Conservation (phyloP, 2,888 invertebrate genomes). For the Opisthograptis luteolata region DNA sequence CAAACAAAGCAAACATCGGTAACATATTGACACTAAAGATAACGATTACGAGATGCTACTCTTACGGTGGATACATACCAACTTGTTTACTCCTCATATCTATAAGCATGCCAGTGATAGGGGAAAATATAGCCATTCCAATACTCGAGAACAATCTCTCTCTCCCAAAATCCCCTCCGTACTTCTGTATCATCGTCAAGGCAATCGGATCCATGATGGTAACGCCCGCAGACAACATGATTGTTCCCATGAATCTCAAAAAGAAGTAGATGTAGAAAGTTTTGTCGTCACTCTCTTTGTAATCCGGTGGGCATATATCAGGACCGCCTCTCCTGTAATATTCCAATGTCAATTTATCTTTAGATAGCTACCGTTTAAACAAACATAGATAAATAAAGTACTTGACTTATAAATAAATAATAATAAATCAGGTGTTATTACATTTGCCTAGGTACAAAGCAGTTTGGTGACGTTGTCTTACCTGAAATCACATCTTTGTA, state of each 20-base stretch:
- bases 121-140: constrained; percentile 93
- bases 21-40: constrained; percentile 74
- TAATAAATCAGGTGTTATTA: constrained; percentile 42
- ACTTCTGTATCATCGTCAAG: constrained; percentile 92
- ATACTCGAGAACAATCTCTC: constrained; percentile 92
- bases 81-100: constrained; percentile 87
- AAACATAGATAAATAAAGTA: constrained; percentile 55
- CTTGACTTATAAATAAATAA: constrained; percentile 51
- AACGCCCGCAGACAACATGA: constrained; percentile 93
- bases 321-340: constrained; percentile 87
- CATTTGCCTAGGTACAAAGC: constrained; percentile 24
- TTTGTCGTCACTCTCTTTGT: constrained; percentile 89
- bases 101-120: constrained; percentile 91
- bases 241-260: constrained; percentile 90
- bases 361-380: constrained; percentile 49
- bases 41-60: constrained; percentile 62
- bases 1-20: constrained; percentile 50
- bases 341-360: constrained; percentile 61
- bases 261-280: constrained; percentile 94
- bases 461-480: constrained; percentile 40
- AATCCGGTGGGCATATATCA: constrained; percentile 91
- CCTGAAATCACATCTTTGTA: constrained; percentile 90
- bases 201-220: constrained; percentile 96
- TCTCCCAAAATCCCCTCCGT: constrained; percentile 92
- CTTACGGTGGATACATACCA: constrained; percentile 78